A percentile compares a stretch with the other conserved stretches of the same genome.
Conservation (phyloP, 2,888 invertebrate species). For the Rutpela maculata region DNA sequence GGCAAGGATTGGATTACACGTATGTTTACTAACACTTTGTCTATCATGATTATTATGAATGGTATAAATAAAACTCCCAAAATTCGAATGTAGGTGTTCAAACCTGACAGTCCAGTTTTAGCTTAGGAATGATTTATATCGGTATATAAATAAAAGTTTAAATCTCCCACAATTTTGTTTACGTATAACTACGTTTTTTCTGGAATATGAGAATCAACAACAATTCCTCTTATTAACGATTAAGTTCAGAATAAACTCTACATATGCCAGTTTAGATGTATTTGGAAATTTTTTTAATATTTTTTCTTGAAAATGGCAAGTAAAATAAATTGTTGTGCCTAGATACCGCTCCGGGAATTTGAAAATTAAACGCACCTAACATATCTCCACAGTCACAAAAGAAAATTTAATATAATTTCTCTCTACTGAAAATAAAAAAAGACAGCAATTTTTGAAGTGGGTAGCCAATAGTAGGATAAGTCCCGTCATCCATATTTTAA, state of each 20-base stretch:
- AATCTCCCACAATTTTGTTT: background rate
- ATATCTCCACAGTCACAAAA: too few relatives aligned
- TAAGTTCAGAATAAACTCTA: background rate
- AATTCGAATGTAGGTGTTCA: background rate
- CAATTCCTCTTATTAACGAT: background rate
- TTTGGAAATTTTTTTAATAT: too few relatives aligned
- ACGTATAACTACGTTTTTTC: background rate
- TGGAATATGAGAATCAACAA: background rate
- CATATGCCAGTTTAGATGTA: too few relatives aligned
- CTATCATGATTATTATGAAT: background rate
- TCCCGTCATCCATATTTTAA: too few relatives aligned
- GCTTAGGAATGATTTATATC: background rate
- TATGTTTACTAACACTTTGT: background rate
- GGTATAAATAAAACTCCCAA: background rate
- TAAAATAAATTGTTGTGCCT: too few relatives aligned
- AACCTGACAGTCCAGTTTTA: background rate
- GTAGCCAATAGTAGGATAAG: too few relatives aligned
- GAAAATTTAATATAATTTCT: too few relatives aligned
- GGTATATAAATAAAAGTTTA: background rate
- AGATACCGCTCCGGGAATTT: too few relatives aligned
- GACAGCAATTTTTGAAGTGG: too few relatives aligned
- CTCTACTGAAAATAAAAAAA: too few relatives aligned
- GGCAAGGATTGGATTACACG: conserved; percentile 1
- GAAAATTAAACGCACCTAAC: too few relatives aligned
- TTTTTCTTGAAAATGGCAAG: too few relatives aligned